Evolutionary conservation across 37 sponge, comb jelly and placozoan genomes (phyloP).

Genomic region (Aplysina aerophoba): DNA sequence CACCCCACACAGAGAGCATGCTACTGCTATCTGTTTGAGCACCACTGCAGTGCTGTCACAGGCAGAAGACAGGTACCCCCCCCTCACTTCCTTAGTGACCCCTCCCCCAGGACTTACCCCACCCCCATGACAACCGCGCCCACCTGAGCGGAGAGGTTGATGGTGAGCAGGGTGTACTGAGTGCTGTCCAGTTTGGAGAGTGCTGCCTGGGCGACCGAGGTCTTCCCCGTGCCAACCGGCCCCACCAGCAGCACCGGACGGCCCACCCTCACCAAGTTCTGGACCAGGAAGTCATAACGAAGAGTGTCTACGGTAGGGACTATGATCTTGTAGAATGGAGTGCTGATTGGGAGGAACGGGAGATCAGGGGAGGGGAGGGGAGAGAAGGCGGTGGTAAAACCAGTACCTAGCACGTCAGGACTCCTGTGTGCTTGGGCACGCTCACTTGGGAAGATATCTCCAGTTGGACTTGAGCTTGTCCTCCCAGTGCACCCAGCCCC

Average conservation of each 20-base stretch:
- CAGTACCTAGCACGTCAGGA: no score
- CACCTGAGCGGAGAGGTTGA: conserved; percentile 98
- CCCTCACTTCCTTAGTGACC: no score
- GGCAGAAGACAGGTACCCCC: background rate
- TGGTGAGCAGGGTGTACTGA: conserved; percentile 79
- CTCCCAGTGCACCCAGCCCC: conserved; percentile 96
- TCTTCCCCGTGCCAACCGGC: conserved; percentile 98
- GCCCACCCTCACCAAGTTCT: conserved; percentile 74
- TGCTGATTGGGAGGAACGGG: conserved; percentile 33
- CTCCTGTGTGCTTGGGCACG: background rate
- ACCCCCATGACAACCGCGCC: background rate
- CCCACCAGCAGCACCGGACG: conserved; percentile 93
- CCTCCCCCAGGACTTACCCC: no score
- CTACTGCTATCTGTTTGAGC: background rate
- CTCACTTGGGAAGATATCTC: conserved; percentile 88
- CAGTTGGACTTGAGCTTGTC: conserved; percentile 88
- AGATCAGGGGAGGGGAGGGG: background rate
- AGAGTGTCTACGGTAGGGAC: conserved; percentile 99
- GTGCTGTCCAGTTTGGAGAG: conserved; percentile 84
- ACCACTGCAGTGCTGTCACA: background rate
- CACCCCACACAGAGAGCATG: background rate
- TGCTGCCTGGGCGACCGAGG: conserved; percentile 91
- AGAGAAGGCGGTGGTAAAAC: background rate
- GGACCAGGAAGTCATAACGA: conserved; percentile 93
- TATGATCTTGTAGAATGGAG: conserved; percentile 99